Conservation (phyloP, 35 echinoderm and acorn worm species). For the Patiria miniata region DNA sequence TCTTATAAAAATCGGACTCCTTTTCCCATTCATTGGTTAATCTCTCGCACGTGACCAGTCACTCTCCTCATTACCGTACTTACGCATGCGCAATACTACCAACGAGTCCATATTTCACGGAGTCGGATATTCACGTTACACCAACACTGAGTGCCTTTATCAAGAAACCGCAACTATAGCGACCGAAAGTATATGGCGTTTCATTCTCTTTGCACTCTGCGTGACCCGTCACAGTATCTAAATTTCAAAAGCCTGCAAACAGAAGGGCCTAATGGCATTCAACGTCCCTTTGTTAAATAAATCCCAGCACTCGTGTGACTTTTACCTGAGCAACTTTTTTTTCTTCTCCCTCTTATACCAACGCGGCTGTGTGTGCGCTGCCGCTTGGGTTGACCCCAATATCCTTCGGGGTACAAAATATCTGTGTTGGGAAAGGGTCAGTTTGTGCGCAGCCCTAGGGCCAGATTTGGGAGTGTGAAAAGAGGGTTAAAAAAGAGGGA, state of each 20-base stretch:
- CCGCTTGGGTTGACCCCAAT: not conserved
- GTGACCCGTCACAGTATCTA: constrained; percentile 28
- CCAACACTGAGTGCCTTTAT: not conserved
- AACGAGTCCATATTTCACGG: too few relatives aligned
- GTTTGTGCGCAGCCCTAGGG: not conserved
- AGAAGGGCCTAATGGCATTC: not conserved
- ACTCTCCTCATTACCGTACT: too few relatives aligned
- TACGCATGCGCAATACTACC: too few relatives aligned
- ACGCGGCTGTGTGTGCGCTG: not conserved
- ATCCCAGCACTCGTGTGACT: constrained; percentile 8
- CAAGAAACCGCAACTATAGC: constrained; percentile 11
- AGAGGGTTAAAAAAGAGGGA: not conserved
- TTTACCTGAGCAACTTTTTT: constrained; percentile 14
- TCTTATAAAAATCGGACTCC: too few relatives aligned
- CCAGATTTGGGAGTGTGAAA: not conserved
- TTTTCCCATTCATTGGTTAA: too few relatives aligned
- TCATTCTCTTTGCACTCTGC: constrained; percentile 20
- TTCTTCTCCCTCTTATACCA: too few relatives aligned
- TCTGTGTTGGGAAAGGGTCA: not conserved
- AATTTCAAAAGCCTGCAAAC: constrained; percentile 25
- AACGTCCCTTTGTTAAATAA: not conserved
- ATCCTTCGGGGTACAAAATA: not conserved
- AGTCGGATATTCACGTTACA: too few relatives aligned
- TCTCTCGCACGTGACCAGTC: too few relatives aligned
- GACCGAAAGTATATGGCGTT: constrained; percentile 20